A percentile compares a stretch with the other conserved stretches of the same genome.
Evolutionary conservation across 2,113 vertebrate genomes (phyloP).

Genomic region (Eupsittula cactorum): DNA sequence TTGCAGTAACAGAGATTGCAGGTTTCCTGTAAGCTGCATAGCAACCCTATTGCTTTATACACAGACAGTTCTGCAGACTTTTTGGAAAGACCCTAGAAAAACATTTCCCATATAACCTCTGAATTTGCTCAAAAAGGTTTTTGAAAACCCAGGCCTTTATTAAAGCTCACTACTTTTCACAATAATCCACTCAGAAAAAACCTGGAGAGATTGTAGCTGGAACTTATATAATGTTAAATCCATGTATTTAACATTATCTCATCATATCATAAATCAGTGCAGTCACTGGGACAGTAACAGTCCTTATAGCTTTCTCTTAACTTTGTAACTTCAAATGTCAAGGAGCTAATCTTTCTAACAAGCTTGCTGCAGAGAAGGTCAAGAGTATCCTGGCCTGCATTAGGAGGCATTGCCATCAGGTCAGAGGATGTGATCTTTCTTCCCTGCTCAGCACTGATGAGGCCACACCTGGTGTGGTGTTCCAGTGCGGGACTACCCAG

Average conservation of each 20-base stretch:
- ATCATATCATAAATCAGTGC: neutral
- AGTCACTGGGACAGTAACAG: neutral
- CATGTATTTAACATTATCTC: neutral
- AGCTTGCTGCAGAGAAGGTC: neutral
- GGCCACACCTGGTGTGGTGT: neutral
- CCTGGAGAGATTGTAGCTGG: neutral
- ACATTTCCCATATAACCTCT: neutral
- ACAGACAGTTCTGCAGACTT: neutral
- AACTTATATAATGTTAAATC: neutral
- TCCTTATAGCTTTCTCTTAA: neutral
- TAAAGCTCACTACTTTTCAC: neutral
- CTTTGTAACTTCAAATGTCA: neutral
- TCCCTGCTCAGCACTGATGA: neutral
- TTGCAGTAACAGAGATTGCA: neutral
- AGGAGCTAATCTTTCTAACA: neutral
- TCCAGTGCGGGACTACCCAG: neutral
- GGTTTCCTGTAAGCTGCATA: neutral
- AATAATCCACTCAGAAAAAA: neutral
- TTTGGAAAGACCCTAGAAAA: neutral
- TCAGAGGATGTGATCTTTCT: neutral
- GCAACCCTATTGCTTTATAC: neutral
- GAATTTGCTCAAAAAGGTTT: neutral
- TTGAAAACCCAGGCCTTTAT: neutral
- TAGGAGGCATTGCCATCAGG: neutral
- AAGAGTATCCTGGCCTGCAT: accelerated